phyloP scores from a whole-genome alignment of 2,888 invertebrate species.

The Torymus tubicola region DNA sequence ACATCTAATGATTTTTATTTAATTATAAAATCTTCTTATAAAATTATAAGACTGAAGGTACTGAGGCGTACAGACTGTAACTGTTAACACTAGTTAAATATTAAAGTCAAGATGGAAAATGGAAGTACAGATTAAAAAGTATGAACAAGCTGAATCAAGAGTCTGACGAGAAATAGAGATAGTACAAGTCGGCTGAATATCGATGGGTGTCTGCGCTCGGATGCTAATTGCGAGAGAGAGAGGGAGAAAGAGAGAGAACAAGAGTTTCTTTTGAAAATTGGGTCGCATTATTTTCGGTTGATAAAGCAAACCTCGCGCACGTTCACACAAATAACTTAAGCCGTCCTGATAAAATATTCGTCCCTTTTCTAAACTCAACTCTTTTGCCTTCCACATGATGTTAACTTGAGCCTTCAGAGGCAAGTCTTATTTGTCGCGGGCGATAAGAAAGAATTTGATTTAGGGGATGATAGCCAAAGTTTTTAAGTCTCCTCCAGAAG shows the following conservation, averaged over 20 bases:
- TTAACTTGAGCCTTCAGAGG: background rate
- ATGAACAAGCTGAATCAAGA: background rate
- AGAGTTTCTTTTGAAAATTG: conserved; percentile 35
- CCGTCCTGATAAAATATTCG: conserved; percentile 41
- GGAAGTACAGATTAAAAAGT: background rate
- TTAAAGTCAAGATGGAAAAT: background rate
- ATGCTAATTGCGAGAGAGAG: conserved; percentile 16
- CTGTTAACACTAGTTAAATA: no score
- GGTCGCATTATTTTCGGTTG: conserved; percentile 35
- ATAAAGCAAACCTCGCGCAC: conserved; percentile 28
- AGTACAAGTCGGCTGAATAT: background rate
- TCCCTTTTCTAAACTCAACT: conserved; percentile 18
- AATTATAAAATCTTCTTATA: no score
- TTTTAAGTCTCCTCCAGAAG: conserved; percentile 32
- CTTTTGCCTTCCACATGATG: background rate
- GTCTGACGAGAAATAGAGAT: background rate
- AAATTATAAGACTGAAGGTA: no score
- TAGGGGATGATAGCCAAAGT: conserved; percentile 33
- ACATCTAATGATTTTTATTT: no score
- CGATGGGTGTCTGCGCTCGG: conserved; percentile 6
- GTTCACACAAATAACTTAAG: conserved; percentile 37
- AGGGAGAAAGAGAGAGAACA: background rate
- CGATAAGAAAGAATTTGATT: conserved; percentile 41
- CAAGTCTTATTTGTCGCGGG: conserved; percentile 28
- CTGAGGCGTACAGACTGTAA: no score